Conservation (phyloP, 2,113 vertebrate species). For the Piprites chloris region DNA sequence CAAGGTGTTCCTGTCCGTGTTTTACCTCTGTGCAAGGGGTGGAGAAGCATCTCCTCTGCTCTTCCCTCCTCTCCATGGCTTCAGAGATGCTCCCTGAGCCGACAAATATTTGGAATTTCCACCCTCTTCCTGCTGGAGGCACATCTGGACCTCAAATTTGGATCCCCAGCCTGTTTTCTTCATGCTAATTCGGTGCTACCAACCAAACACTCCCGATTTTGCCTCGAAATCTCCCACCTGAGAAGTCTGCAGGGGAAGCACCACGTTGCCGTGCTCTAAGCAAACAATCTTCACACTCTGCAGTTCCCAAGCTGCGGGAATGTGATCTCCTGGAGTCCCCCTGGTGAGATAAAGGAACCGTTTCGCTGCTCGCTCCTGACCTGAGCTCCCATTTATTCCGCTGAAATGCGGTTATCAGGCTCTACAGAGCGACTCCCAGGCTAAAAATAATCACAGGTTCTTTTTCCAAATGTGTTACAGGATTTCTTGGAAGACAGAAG, state of each 20-base stretch:
- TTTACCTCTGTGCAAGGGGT: not conserved
- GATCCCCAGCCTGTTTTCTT: not conserved
- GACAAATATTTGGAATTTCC: not conserved
- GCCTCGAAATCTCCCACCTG: not conserved
- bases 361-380: not conserved
- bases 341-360: not conserved
- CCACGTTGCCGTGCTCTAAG: not conserved
- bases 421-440: not conserved
- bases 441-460: constrained; percentile 7
- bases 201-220: not conserved
- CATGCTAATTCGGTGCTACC: not conserved
- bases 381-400: not conserved
- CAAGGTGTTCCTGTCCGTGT: not conserved
- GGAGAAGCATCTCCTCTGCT: not conserved
- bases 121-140: not conserved
- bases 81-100: not conserved
- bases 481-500: not conserved
- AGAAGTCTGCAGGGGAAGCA: not conserved
- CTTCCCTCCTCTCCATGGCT: not conserved
- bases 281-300: not conserved
- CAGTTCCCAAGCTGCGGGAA: not conserved
- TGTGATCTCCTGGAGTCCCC: not conserved
- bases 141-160: not conserved
- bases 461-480: not conserved
- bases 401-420: not conserved